Conservation (phyloP, 2,888 invertebrate genomes). For the Yponomeuta evonymella region DNA sequence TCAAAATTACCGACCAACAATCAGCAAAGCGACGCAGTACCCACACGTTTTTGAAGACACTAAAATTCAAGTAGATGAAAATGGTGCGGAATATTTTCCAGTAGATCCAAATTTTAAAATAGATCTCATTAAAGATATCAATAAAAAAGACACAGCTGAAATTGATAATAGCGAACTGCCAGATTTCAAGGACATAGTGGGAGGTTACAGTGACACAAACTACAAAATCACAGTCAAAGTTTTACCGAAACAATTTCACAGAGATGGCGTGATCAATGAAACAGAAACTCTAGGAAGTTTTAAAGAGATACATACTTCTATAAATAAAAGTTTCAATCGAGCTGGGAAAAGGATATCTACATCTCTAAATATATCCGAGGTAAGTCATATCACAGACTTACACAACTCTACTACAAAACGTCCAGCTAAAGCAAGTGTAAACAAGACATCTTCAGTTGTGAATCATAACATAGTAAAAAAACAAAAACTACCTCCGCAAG, state of each 20-base stretch:
- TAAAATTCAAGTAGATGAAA: constrained; percentile 29
- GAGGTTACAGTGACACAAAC: constrained; percentile 31
- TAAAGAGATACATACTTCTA: constrained; percentile 60
- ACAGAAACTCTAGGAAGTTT: constrained; percentile 41
- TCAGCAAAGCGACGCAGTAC: constrained; percentile 51
- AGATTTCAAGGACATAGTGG: constrained; percentile 35
- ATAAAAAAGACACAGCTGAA: neutral
- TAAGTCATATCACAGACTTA: constrained; percentile 50
- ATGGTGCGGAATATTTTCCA: constrained; percentile 14
- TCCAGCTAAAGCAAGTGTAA: neutral
- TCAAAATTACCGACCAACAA: constrained; percentile 33
- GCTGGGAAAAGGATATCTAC: constrained; percentile 52
- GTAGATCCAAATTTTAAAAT: neutral
- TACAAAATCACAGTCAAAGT: constrained; percentile 59
- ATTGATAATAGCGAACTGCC: constrained; percentile 20
- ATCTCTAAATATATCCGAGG: constrained; percentile 55
- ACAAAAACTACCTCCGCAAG: constrained; percentile 20
- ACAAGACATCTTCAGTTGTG: neutral
- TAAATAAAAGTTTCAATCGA: constrained; percentile 58
- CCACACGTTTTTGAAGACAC: constrained; percentile 59
- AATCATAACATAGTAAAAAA: neutral
- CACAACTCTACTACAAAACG: constrained; percentile 25
- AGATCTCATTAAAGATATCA: neutral
- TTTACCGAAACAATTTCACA: constrained; percentile 37
- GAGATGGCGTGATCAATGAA: constrained; percentile 25